A percentile compares a stretch with the other conserved stretches of the same genome.
Evolutionary conservation across 1,140 invertebrate genomes (phyloP).

Genomic region (Trichoplusia ni): DNA sequence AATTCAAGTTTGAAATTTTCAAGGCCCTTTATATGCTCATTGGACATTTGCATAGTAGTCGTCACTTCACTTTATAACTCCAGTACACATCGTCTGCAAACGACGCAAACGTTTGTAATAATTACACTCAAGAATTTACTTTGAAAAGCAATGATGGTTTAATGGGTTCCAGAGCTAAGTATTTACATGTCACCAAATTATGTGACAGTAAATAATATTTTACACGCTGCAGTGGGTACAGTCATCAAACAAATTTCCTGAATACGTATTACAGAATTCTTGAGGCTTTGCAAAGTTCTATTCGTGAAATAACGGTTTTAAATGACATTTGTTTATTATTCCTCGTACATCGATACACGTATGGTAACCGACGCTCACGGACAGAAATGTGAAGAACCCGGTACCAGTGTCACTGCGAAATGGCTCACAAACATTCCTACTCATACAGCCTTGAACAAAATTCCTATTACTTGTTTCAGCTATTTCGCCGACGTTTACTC

Average conservation of each 20-base stretch:
- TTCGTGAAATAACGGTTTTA: background rate
- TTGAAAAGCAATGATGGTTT: background rate
- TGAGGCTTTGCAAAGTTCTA: background rate
- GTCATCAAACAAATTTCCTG: background rate
- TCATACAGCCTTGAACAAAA: constrained; percentile 33
- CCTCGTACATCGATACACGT: background rate
- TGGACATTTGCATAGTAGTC: background rate
- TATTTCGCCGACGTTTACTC: background rate
- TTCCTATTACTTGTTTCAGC: constrained; percentile 24
- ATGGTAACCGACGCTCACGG: background rate
- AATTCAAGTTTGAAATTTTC: background rate
- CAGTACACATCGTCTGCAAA: background rate
- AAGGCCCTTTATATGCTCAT: background rate
- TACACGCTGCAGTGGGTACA: background rate
- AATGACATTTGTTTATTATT: background rate
- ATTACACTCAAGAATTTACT: background rate
- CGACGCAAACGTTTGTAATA: background rate
- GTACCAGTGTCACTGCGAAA: constrained; percentile 27
- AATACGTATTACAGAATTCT: background rate
- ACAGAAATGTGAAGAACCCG: constrained; percentile 35
- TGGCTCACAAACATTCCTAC: constrained; percentile 33
- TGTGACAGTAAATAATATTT: background rate
- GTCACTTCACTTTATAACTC: background rate
- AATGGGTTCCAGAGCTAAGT: background rate
- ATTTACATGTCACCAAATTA: background rate